These are phyloP conservation scores for Dinocampus coccinellae DNA, from an alignment of 2,888 invertebrate genomes.

Conservation along the genomic window DNA sequence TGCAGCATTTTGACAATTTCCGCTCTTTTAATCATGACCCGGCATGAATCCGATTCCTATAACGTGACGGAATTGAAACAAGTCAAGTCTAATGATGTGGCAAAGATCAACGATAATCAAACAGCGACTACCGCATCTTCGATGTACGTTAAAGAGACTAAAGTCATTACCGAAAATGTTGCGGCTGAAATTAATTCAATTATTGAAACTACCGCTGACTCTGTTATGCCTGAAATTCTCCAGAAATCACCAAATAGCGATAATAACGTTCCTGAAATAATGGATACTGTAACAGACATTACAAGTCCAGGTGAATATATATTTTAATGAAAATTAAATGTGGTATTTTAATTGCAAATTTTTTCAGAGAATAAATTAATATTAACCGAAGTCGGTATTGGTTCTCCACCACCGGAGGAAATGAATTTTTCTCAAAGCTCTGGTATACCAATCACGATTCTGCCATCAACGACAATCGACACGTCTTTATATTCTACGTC, in stretches of 20 bases:
- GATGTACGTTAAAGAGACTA: neutral
- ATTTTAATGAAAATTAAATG: neutral
- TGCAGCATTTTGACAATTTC: conserved; percentile 19
- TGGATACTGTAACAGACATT: neutral
- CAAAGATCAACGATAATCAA: neutral
- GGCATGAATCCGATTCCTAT: neutral
- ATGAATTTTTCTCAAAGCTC: neutral
- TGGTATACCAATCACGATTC: neutral
- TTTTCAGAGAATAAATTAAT: neutral
- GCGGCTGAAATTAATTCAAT: neutral
- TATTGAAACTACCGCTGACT: neutral
- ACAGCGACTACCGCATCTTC: neutral
- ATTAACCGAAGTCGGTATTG: neutral
- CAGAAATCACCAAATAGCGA: neutral
- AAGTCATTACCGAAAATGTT: neutral
- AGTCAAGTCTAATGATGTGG: neutral
- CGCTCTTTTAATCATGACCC: neutral
- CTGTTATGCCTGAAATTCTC: neutral
- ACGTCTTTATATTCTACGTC: neutral
- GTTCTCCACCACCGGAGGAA: neutral
- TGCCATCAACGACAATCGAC: neutral
- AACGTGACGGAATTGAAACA: neutral
- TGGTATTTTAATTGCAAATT: neutral
- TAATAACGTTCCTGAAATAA: neutral
- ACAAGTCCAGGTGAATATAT: conserved; percentile 15